Percentiles rank a stretch among this genome's conserved stretches.
These are phyloP conservation scores for Mus minutoides DNA, from an alignment of 2,797 vertebrate species.

Conservation along the genomic window DNA sequence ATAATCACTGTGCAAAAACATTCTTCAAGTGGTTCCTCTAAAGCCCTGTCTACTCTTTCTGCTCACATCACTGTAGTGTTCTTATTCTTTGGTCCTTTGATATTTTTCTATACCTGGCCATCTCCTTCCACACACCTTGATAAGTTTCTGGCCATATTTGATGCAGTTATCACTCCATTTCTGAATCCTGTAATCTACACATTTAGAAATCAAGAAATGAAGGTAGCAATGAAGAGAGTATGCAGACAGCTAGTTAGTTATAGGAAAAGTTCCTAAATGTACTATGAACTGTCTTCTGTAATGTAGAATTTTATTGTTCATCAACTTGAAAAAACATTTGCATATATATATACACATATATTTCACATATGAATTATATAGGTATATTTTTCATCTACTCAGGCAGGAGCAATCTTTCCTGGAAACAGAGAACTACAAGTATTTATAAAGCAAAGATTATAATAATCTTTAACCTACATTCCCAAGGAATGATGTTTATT, in stretches of 20 bases:
- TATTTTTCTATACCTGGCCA: constrained; percentile 11
- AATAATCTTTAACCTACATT: background rate
- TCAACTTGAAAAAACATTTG: background rate
- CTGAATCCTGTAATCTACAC: constrained; percentile 77
- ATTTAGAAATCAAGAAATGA: constrained; percentile 71
- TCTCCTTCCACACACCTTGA: constrained; percentile 5
- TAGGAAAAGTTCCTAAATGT: background rate
- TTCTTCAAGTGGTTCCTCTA: constrained; percentile 1
- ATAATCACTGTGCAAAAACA: constrained; percentile 46
- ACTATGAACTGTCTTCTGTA: background rate
- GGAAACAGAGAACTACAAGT: background rate
- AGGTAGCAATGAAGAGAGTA: background rate
- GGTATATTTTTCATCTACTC: background rate
- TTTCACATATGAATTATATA: background rate
- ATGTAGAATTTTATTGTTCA: background rate
- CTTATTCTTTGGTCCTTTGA: constrained; percentile 56
- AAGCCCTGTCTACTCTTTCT: constrained; percentile 67
- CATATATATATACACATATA: background rate
- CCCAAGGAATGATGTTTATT: background rate
- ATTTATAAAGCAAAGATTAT: background rate
- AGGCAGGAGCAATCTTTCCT: background rate
- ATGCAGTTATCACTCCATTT: constrained; percentile 67
- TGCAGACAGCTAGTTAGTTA: background rate
- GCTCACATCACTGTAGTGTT: constrained; percentile 67
- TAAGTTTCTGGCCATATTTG: constrained; percentile 69